Conservation (phyloP, 2,888 invertebrate genomes). For the Pinctada fucata region DNA sequence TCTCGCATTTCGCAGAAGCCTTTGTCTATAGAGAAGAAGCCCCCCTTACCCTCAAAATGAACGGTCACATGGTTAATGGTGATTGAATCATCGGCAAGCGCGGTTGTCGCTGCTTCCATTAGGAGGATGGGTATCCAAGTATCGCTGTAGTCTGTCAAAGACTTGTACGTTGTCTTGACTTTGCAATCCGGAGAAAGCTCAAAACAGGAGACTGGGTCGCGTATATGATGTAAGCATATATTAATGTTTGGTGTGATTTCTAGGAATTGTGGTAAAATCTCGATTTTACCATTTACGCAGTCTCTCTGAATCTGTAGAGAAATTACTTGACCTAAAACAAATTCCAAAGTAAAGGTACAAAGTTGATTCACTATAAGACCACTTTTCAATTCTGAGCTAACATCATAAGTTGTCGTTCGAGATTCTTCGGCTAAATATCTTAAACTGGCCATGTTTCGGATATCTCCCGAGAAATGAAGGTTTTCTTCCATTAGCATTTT, state of each 20-base stretch:
- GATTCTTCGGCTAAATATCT: too few relatives aligned
- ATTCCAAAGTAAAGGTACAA: constrained; percentile 49
- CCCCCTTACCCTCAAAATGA: constrained; percentile 39
- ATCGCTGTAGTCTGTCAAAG: constrained; percentile 40
- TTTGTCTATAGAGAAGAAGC: constrained; percentile 45
- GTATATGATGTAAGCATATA: constrained; percentile 50
- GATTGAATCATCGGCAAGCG: constrained; percentile 45
- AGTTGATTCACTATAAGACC: constrained; percentile 24
- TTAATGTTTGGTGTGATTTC: constrained; percentile 51
- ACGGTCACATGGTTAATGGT: constrained; percentile 51
- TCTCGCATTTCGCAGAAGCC: constrained; percentile 50
- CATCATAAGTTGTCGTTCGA: constrained; percentile 26
- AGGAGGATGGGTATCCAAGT: constrained; percentile 56
- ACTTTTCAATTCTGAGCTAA: constrained; percentile 20
- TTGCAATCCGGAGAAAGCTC: constrained; percentile 45
- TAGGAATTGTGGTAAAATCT: constrained; percentile 47
- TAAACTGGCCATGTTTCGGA: too few relatives aligned
- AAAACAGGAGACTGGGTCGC: constrained; percentile 51
- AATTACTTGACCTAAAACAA: constrained; percentile 46
- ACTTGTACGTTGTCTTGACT: constrained; percentile 37
- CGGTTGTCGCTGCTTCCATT: constrained; percentile 59
- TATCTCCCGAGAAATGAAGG: too few relatives aligned
- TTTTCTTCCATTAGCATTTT: too few relatives aligned
- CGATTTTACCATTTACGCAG: constrained; percentile 44
- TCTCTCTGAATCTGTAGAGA: constrained; percentile 50